Evolutionary conservation across 2,113 vertebrate species (phyloP).

Genomic region (Alouatta palliata): DNA sequence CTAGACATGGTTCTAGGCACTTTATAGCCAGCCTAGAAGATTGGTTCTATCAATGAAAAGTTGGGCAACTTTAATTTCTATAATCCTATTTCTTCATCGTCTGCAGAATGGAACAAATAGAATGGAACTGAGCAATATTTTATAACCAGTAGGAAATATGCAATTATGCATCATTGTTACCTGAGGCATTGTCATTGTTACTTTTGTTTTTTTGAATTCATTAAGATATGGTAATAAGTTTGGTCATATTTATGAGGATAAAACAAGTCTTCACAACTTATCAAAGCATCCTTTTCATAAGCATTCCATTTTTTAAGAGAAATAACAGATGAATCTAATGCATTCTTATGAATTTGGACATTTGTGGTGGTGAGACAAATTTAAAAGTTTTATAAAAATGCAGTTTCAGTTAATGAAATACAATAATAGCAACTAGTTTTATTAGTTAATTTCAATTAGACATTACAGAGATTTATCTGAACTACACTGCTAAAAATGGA

Average conservation of each 20-base stretch:
- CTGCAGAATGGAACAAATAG: background rate
- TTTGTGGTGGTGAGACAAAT: background rate
- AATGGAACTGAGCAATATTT: background rate
- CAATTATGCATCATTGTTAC: background rate
- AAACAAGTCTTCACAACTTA: background rate
- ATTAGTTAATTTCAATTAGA: background rate
- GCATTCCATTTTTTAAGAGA: background rate
- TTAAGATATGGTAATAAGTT: background rate
- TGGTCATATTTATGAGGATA: background rate
- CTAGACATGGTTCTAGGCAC: background rate
- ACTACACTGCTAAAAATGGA: background rate
- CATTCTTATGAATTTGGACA: background rate
- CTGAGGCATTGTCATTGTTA: background rate
- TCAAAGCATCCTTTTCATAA: background rate
- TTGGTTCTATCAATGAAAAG: background rate
- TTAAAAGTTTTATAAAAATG: background rate
- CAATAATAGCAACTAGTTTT: background rate
- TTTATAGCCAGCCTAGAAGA: background rate
- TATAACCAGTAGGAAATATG: background rate
- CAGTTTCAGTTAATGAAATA: background rate
- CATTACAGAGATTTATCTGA: background rate
- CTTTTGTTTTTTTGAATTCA: slow-evolving; percentile 30
- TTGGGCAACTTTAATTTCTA: background rate
- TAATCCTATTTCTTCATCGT: background rate
- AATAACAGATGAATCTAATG: background rate